Percentiles rank a stretch among this genome's conserved stretches.
phyloP scores from a whole-genome alignment of 2,113 vertebrate genomes.

The Theristicus caerulescens region DNA sequence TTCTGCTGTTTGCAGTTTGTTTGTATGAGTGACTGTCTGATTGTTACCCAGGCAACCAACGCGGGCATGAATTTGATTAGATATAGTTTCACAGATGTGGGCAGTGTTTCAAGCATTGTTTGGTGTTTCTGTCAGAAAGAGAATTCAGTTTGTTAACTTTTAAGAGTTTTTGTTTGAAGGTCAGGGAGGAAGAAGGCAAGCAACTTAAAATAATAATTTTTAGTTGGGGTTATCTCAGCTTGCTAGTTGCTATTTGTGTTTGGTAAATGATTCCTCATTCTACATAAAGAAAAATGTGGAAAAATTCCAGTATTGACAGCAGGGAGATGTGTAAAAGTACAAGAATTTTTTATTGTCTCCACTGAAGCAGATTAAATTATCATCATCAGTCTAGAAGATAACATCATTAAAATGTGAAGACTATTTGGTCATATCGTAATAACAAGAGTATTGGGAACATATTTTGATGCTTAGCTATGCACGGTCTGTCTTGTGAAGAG shows the following conservation, averaged over 20 bases:
- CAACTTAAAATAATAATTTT: background rate
- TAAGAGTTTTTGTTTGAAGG: background rate
- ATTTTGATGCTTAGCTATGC: conserved; percentile 21
- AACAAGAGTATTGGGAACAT: background rate
- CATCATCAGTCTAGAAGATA: background rate
- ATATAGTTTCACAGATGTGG: conserved; percentile 39
- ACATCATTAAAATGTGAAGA: conserved; percentile 15
- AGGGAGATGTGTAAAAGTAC: background rate
- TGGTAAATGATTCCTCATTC: background rate
- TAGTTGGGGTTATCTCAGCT: background rate
- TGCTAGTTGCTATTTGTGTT: background rate
- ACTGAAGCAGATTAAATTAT: conserved; percentile 34
- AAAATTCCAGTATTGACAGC: background rate
- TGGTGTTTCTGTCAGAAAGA: background rate
- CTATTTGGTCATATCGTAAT: background rate
- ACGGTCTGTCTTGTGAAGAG: background rate
- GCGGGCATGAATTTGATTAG: conserved; percentile 45
- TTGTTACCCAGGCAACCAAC: conserved; percentile 71
- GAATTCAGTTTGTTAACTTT: conserved; percentile 17
- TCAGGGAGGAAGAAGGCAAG: background rate
- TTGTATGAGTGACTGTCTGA: conserved; percentile 65
- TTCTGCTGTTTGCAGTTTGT: conserved; percentile 64
- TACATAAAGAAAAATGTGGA: background rate
- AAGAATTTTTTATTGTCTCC: conserved; percentile 20
- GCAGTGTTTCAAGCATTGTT: conserved; percentile 13